Evolutionary conservation across 2,113 vertebrate species (phyloP).

Genomic region (Jacana jacana): DNA sequence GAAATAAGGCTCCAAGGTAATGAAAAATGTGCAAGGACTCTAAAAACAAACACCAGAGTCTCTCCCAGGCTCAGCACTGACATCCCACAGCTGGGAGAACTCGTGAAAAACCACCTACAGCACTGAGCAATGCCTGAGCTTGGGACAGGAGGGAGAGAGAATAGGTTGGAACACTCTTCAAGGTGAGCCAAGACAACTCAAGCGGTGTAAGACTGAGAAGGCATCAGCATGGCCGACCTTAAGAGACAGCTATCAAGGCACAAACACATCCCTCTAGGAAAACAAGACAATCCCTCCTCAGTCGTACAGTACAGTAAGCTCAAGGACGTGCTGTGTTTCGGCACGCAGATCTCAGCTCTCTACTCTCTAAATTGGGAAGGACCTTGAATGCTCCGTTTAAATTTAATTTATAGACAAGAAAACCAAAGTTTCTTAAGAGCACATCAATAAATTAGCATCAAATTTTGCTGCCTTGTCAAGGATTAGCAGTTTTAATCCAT

Average conservation of each 20-base stretch:
- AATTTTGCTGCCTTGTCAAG: slow-evolving; percentile 37
- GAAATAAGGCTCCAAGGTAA: neutral
- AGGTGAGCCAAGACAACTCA: neutral
- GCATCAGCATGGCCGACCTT: fast-evolving
- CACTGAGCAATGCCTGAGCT: fast-evolving
- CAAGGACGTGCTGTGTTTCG: neutral
- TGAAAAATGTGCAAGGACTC: neutral
- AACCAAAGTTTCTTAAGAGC: slow-evolving; percentile 6
- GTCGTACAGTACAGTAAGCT: neutral
- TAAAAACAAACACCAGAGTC: neutral
- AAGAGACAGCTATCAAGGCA: neutral
- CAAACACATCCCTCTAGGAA: neutral
- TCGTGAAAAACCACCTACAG: fast-evolving
- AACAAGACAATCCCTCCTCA: neutral
- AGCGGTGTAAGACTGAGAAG: neutral
- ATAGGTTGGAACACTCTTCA: neutral
- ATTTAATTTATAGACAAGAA: slow-evolving; percentile 34
- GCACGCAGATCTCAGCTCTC: neutral
- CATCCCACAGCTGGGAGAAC: neutral
- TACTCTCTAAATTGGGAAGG: neutral
- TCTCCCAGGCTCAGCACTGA: neutral
- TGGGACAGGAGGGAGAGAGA: fast-evolving
- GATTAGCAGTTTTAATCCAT: slow-evolving; percentile 47
- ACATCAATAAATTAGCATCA: slow-evolving; percentile 36
- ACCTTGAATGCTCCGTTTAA: slow-evolving; percentile 7